Conservation (phyloP, 1,140 invertebrate species). For the Holotrichia oblita region DNA sequence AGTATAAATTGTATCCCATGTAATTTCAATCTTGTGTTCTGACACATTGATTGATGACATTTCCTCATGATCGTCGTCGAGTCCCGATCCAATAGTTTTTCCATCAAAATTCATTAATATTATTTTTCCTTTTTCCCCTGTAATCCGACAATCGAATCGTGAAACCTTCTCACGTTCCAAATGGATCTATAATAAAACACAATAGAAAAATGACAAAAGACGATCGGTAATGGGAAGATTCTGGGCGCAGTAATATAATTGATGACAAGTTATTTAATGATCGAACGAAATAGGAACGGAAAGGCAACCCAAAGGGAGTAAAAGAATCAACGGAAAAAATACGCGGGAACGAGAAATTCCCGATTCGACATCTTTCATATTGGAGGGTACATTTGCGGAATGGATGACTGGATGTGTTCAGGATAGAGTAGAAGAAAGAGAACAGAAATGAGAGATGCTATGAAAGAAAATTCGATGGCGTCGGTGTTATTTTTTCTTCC, state of each 20-base stretch:
- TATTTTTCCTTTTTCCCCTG: neutral
- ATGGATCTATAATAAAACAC: neutral
- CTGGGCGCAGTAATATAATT: constrained; percentile 18
- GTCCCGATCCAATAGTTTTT: constrained; percentile 1
- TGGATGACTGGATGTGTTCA: neutral
- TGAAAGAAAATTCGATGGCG: neutral
- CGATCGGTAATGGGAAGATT: constrained; percentile 24
- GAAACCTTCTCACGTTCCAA: constrained; percentile 13
- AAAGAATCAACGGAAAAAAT: constrained; percentile 9
- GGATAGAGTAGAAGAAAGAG: neutral
- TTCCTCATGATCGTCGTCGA: neutral
- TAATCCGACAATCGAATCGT: neutral
- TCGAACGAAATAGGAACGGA: constrained; percentile 15
- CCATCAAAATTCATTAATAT: constrained; percentile 18
- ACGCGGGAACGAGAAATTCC: neutral
- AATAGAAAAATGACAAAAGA: constrained; percentile 33
- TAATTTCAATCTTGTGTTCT: too few species aligned
- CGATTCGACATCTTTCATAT: neutral
- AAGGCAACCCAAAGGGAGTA: neutral
- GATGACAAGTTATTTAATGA: constrained; percentile 31
- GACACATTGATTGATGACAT: too few species aligned
- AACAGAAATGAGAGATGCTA: constrained; percentile 4
- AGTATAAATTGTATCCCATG: too few species aligned
- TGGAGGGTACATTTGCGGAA: neutral
- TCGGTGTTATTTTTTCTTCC: constrained; percentile 5